Percentiles rank a stretch among this genome's conserved stretches.
Conservation (phyloP, 2,113 vertebrate genomes). For the Xiphophorus couchianus region DNA sequence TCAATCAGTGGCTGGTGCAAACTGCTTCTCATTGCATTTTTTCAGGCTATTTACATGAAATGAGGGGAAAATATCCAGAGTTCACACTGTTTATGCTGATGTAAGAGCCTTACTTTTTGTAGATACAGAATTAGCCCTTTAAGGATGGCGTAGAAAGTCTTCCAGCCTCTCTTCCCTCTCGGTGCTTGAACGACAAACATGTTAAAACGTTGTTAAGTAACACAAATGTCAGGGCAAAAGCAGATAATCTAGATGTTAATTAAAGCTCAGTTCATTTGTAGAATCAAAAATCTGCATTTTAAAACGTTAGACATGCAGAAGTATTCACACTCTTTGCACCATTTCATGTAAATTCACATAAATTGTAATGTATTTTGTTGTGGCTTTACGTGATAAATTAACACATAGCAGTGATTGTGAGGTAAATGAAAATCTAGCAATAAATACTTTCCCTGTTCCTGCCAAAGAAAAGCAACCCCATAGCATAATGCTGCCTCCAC, state of each 20-base stretch:
- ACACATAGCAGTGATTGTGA: not conserved
- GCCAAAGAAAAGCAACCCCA: too few species aligned
- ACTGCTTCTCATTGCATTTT: not conserved
- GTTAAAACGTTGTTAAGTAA: fast-evolving
- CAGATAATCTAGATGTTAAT: not conserved
- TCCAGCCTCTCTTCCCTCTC: slow-evolving; percentile 95
- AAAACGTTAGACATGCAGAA: too few species aligned
- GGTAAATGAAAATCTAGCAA: too few species aligned
- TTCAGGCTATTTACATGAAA: not conserved
- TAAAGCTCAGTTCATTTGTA: not conserved
- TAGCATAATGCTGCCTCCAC: too few species aligned
- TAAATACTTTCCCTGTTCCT: too few species aligned
- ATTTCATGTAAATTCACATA: not conserved
- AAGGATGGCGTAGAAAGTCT: slow-evolving; percentile 93
- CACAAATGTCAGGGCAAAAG: not conserved
- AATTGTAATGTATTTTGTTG: not conserved
- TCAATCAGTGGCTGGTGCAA: slow-evolving; percentile 13
- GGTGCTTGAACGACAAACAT: slow-evolving; percentile 83
- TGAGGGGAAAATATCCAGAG: not conserved
- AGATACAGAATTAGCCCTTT: slow-evolving; percentile 97
- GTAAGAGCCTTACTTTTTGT: slow-evolving; percentile 85
- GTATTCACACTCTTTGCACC: too few species aligned
- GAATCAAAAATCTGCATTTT: too few species aligned
- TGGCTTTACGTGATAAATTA: not conserved
- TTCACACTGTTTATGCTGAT: not conserved